Percentiles rank a stretch among this genome's conserved stretches.
These are phyloP conservation scores for Pyrrhosoma nymphula DNA, from an alignment of 2,888 invertebrate species.

Conservation along the genomic window DNA sequence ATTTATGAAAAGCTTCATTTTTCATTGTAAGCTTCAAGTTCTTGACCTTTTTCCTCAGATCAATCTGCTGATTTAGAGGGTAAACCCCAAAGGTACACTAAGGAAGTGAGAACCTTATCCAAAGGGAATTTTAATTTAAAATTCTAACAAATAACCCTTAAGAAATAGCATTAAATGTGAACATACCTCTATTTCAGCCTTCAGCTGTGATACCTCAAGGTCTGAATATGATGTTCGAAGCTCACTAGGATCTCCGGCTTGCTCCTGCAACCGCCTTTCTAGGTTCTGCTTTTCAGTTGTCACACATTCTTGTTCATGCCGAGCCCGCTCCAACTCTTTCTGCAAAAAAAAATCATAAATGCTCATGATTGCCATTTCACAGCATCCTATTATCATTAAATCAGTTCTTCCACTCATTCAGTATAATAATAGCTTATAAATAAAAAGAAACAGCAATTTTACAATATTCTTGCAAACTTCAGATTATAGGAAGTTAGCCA, in stretches of 20 bases:
- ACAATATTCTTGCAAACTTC: too few species aligned
- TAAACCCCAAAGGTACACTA: too few species aligned
- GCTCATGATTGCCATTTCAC: neutral
- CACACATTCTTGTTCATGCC: slow-evolving; percentile 90
- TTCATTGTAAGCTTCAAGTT: too few species aligned
- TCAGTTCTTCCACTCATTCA: too few species aligned
- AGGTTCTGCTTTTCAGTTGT: slow-evolving; percentile 90
- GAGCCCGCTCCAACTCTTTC: slow-evolving; percentile 88
- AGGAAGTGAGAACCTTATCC: too few species aligned
- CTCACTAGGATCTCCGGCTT: slow-evolving; percentile 81
- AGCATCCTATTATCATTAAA: neutral
- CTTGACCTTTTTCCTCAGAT: too few species aligned
- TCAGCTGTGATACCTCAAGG: slow-evolving; percentile 88
- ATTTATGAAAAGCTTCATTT: too few species aligned
- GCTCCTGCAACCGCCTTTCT: slow-evolving; percentile 89
- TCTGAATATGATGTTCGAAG: slow-evolving; percentile 89
- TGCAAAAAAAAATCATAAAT: slow-evolving; percentile 72
- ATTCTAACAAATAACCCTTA: neutral
- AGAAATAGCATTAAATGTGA: neutral
- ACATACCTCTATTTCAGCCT: slow-evolving; percentile 89
- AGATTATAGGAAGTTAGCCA: too few species aligned
- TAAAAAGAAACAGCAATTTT: too few species aligned
- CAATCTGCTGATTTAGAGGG: too few species aligned
- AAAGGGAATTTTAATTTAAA: too few species aligned
- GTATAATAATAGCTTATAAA: too few species aligned